phyloP scores from a whole-genome alignment of 92 coral and sea anemone genomes.

The Zoanthus solanderi region DNA sequence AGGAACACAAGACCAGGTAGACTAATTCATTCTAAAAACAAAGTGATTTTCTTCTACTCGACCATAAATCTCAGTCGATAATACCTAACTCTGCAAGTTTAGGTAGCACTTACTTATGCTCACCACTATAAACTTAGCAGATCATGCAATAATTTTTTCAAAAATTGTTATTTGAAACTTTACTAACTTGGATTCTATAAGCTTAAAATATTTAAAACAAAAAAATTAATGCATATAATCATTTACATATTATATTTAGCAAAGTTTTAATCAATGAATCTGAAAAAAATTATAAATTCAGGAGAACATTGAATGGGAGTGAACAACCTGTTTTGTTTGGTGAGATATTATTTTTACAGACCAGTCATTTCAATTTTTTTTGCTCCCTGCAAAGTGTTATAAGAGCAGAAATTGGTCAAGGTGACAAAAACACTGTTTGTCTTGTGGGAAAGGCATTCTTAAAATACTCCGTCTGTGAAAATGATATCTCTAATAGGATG shows the following conservation, averaged over 20 bases:
- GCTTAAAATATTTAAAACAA: not conserved
- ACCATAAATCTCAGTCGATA: not conserved
- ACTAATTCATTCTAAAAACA: not conserved
- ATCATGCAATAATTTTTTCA: not conserved
- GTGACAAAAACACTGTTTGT: not conserved
- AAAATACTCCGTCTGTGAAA: not conserved
- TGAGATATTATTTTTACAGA: not conserved
- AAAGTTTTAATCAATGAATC: not conserved
- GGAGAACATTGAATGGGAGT: not conserved
- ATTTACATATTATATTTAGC: not conserved
- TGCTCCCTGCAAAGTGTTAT: not conserved
- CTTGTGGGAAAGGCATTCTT: constrained; percentile 6
- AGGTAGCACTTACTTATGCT: not conserved
- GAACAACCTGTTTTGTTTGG: not conserved
- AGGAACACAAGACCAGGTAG: not conserved
- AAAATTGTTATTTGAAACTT: constrained; percentile 6
- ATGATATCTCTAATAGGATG: not conserved
- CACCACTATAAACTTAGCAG: not conserved
- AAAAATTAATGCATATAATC: not conserved
- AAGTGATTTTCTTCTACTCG: not conserved
- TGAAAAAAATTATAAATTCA: not conserved
- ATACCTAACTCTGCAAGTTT: not conserved
- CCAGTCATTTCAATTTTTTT: not conserved
- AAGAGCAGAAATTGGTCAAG: not conserved
- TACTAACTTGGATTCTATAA: not conserved